Conservation (phyloP, 2,797 vertebrate genomes). For the Zalophus californianus region DNA sequence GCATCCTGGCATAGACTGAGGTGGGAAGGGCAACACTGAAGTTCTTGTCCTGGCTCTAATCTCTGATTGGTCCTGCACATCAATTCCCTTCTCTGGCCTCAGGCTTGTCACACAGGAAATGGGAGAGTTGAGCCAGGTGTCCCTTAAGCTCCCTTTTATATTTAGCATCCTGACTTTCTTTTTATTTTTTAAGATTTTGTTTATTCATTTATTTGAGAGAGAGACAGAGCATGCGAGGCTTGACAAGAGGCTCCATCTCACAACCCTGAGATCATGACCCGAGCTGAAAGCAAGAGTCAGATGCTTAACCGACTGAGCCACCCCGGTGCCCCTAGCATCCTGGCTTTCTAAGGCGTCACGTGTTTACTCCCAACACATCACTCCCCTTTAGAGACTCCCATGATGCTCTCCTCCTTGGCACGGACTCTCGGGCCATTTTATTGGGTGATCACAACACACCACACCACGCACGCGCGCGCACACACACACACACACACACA, state of each 20-base stretch:
- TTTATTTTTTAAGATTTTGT: not conserved
- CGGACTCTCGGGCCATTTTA: not conserved
- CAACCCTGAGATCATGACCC: not conserved
- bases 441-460: not conserved
- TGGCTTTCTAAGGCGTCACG: not conserved
- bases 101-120: not conserved
- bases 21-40: not conserved
- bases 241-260: not conserved
- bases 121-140: not conserved
- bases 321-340: not conserved
- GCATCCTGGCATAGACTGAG: not conserved
- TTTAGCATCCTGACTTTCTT: not conserved
- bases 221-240: not conserved
- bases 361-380: not conserved
- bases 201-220: not conserved
- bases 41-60: not conserved
- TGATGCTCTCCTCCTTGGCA: not conserved
- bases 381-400: not conserved
- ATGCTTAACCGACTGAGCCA: not conserved
- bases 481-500: not conserved
- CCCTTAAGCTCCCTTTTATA: not conserved
- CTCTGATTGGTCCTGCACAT: fast-evolving
- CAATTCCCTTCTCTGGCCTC: not conserved
- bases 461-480: not conserved
- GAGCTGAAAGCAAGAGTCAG: not conserved